Conservation (phyloP, 2,888 invertebrate species). For the Ditula angustiorana region DNA sequence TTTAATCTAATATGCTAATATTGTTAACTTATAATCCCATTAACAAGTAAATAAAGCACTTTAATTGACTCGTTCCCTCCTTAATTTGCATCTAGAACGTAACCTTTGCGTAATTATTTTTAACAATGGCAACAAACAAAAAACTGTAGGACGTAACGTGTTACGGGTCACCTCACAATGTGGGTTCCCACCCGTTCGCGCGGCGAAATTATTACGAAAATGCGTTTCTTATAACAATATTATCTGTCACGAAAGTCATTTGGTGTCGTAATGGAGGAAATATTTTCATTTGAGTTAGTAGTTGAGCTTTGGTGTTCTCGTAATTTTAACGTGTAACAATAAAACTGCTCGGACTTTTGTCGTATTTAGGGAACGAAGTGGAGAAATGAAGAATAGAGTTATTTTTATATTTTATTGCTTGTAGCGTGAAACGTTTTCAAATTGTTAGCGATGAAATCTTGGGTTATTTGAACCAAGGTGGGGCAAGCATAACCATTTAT, state of each 20-base stretch:
- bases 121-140: slow-evolving; percentile 58
- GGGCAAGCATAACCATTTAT: no score
- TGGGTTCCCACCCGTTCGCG: slow-evolving; percentile 24
- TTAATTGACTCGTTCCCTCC: slow-evolving; percentile 19
- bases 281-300: slow-evolving; percentile 13
- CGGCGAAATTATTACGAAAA: slow-evolving; percentile 25
- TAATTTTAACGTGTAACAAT: slow-evolving; percentile 31
- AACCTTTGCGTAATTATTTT: slow-evolving; percentile 56
- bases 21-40: not conserved
- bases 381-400: not conserved
- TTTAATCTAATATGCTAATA: not conserved
- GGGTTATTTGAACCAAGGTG: no score
- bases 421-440: not conserved
- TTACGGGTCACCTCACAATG: slow-evolving; percentile 64
- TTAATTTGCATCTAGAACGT: slow-evolving; percentile 34
- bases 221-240: slow-evolving; percentile 23
- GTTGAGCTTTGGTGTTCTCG: slow-evolving; percentile 12
- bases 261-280: slow-evolving; percentile 28
- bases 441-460: no score
- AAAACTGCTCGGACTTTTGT: slow-evolving; percentile 14
- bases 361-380: slow-evolving; percentile 6
- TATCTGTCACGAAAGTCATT: slow-evolving; percentile 29
- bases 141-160: slow-evolving; percentile 55
- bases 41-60: slow-evolving; percentile 7
- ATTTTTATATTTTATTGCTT: not conserved